A percentile compares a stretch with the other conserved stretches of the same genome.
Evolutionary conservation across 1,140 invertebrate genomes (phyloP).

Genomic region (Diorhabda carinulata): DNA sequence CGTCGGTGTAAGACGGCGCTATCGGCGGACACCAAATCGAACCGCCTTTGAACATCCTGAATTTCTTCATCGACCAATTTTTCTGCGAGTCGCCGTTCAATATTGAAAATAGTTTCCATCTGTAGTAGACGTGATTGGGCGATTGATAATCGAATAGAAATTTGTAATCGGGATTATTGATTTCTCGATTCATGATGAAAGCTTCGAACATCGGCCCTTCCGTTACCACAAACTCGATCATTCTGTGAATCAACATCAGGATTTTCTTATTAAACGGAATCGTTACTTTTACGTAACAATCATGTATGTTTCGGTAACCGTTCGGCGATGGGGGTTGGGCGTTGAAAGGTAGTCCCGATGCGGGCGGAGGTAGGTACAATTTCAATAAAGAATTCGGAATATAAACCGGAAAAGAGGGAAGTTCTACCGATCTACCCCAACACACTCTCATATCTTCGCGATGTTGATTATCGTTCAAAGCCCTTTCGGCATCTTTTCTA

Average conservation of each 20-base stretch:
- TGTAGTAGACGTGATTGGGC: conserved; percentile 94
- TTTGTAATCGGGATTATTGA: conserved; percentile 89
- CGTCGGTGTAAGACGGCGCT: conserved; percentile 85
- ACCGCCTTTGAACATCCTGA: conserved; percentile 93
- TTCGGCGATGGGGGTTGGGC: conserved; percentile 70
- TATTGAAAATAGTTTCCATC: conserved; percentile 94
- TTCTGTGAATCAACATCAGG: conserved; percentile 91
- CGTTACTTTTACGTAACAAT: conserved; percentile 91
- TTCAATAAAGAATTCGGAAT: conserved; percentile 86
- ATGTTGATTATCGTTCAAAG: conserved; percentile 67
- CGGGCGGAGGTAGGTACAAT: conserved; percentile 71
- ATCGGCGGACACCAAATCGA: conserved; percentile 93
- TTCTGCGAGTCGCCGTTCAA: conserved; percentile 90
- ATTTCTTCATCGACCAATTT: conserved; percentile 88
- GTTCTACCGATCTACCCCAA: conserved; percentile 95
- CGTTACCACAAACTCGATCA: conserved; percentile 97
- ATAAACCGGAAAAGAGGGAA: conserved; percentile 93
- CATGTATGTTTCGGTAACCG: conserved; percentile 52
- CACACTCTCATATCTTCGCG: conserved; percentile 94
- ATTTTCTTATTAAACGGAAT: conserved; percentile 58
- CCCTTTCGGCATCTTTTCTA: conserved; percentile 79
- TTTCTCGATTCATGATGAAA: conserved; percentile 96
- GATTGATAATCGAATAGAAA: conserved; percentile 98
- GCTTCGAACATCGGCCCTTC: conserved; percentile 99
- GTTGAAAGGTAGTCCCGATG: conserved; percentile 93